Base-by-base conservation (phyloP, 1,140 invertebrate genomes). In the Latrodectus geometricus region DNA sequence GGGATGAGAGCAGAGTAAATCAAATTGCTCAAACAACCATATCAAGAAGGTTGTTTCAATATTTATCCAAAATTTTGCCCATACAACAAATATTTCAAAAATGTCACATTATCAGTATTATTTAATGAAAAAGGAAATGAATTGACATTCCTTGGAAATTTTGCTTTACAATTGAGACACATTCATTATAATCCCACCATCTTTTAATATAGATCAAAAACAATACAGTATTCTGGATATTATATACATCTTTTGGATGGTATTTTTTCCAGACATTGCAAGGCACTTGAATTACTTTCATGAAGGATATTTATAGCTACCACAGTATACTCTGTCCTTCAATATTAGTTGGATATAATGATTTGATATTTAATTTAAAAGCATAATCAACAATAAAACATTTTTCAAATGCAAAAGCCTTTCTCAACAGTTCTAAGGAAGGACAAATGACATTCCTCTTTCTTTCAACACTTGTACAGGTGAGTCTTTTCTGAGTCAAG, bases 201-300 rank as follows among this genome's bases (percentile, higher is more conserved):
- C n/a, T n/a, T n/a, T n/a, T n/a, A n/a, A n/a, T n/a, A n/a, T n/a
- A n/a, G n/a, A n/a, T n/a, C n/a, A n/a, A n/a, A n/a, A n/a, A n/a
- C n/a, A n/a, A n/a, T n/a, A n/a, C n/a, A n/a, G n/a, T n/a, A n/a
- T n/a, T n/a, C n/a, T n/a, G n/a, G n/a, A n/a, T n/a, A n/a, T n/a
- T n/a, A n/a, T n/a, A n/a, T n/a, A n/a, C n/a, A n/a, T n/a, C n/a
- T n/a, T n/a, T n/a, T n/a, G n/a, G n/a, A n/a, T n/a, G n/a, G n/a
- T n/a, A n/a, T n/a, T n/a, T n/a, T n/a, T n/a, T n/a, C n/a, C n/a
- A n/a, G n/a, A n/a, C n/a, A n/a, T n/a, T n/a, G n/a, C n/a, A n/a
- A n/a, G n/a, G n/a, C n/a, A n/a, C n/a, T n/a, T n/a, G n/a, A n/a
- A 74, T 74, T 74, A 50, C 72, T 74, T 74, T 74, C 72, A 49